These are phyloP conservation scores for Phrynosoma blainvillii DNA, from an alignment of 2,113 vertebrate species.

Conservation along the genomic window DNA sequence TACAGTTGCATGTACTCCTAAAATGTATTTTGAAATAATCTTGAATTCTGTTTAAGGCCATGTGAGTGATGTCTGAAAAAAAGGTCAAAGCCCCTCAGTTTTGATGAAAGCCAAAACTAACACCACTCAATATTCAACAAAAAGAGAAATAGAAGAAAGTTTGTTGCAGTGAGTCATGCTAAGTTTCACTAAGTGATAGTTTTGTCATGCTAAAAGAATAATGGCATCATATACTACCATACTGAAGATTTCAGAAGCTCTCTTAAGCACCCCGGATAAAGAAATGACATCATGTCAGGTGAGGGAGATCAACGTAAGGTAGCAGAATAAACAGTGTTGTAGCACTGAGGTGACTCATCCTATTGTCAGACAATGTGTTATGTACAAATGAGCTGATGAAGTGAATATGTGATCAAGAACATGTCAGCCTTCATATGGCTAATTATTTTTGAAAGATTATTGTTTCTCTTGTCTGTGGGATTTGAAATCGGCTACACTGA, in stretches of 20 bases:
- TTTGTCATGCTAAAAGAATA: constrained; percentile 6
- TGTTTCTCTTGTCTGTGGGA: background rate
- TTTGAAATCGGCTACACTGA: constrained; percentile 14
- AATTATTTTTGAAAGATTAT: constrained; percentile 12
- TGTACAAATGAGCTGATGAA: constrained; percentile 37
- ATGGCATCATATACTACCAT: background rate
- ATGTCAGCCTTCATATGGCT: constrained; percentile 4
- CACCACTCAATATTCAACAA: constrained; percentile 28
- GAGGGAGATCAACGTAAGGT: constrained; percentile 44
- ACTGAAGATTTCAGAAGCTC: background rate
- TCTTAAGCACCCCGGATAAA: constrained; percentile 34
- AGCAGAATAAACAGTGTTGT: constrained; percentile 29
- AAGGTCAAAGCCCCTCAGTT: constrained; percentile 15
- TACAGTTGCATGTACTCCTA: background rate
- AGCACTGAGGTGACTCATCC: constrained; percentile 34
- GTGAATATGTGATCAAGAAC: constrained; percentile 1
- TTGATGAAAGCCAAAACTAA: constrained; percentile 26
- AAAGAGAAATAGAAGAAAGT: background rate
- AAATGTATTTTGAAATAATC: constrained; percentile 10
- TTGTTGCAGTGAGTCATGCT: background rate
- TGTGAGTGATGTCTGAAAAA: background rate
- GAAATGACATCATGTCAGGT: constrained; percentile 45
- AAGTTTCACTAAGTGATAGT: background rate
- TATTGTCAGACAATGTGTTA: constrained; percentile 35
- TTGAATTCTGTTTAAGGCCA: constrained; percentile 32